A percentile compares a stretch with the other conserved stretches of the same genome.
Conservation (phyloP, 2,888 invertebrate genomes). For the Agonopterix subpropinquella region DNA sequence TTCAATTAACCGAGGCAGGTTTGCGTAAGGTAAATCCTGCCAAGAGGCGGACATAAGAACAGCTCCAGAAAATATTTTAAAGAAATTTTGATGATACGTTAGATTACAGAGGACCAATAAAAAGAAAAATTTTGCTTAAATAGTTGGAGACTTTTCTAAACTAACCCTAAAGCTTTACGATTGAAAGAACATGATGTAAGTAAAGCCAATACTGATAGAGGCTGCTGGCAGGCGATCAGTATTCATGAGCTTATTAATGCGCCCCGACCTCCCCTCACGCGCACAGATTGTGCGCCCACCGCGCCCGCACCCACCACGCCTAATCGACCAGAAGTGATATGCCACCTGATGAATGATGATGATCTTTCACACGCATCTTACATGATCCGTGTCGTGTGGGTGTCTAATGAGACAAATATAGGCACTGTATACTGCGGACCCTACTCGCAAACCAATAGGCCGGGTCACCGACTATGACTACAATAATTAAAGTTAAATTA, state of each 20-base stretch:
- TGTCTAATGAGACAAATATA: conserved; percentile 3
- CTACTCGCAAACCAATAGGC: neutral
- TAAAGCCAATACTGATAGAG: conserved; percentile 1
- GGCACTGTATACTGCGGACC: neutral
- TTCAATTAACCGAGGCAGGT: conserved; percentile 69
- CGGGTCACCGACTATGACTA: neutral
- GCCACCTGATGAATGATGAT: conserved; percentile 51
- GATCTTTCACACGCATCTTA: conserved; percentile 20
- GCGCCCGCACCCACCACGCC: conserved; percentile 31
- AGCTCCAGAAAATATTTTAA: conserved; percentile 37
- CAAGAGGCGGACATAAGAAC: conserved; percentile 42
- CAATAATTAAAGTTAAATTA: no score
- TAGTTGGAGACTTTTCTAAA: no score
- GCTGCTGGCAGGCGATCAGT: conserved; percentile 38
- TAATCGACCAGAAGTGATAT: conserved; percentile 66
- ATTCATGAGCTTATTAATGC: conserved; percentile 69
- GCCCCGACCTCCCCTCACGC: conserved; percentile 34
- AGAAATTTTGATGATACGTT: neutral
- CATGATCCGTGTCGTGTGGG: neutral
- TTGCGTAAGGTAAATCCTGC: conserved; percentile 60
- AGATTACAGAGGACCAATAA: no score
- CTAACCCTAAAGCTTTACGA: no score
- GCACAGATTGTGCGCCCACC: conserved; percentile 41
- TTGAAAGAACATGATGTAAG: neutral
- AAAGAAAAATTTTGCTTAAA: no score